Evolutionary conservation across 2,888 invertebrate genomes (phyloP), one percentile per base, ranked within the genome.

Genomic region (Chirona hameri): DNA sequence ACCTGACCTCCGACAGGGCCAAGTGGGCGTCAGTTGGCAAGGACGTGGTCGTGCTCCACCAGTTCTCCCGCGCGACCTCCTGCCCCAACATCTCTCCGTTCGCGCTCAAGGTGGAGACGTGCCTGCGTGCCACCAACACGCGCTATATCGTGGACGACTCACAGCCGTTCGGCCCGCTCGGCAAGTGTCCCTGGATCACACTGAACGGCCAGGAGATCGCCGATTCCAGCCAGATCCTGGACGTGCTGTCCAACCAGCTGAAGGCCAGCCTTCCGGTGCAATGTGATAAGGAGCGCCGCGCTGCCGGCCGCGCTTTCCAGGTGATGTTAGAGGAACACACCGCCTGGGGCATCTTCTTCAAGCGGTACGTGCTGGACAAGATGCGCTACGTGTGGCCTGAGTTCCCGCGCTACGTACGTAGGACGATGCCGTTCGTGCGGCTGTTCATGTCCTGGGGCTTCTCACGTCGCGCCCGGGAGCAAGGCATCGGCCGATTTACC

Each of bases 11-110:
- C 60, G 9, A 29, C 72, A 72, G 72, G 72, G 72, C 72, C 29
- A 3, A 18, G 18, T 72, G 72, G 72, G 72, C 72, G 72, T 27
- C 29, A 1, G 72, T 31, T 0, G 72, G 72, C 18, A 12, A 18
- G 31, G 72, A 72, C 72, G 72, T 72, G 31, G 72, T 72, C 12
- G 72, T 72, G 31, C 72, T 72, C 15, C 72, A 72, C 72, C 72
- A 72, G 72, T 72, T 72, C 72, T 27, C 14, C 18, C 72, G 72
- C 5, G 72, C 72, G 5, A 15, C 14, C 31, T 72, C 72, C 18
- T 31, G 72, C 9, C 72, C 72, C 72, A 72, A 72, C 72, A 72
- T 72, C 29, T 72, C 72, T 2, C 72, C 72, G 29, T 72, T 72
- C 31, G 72, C 72, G 14, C 0, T 72, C 29, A 72, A 72, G 72